Conservation (phyloP, 1,140 invertebrate species). For the Drosophila quadrilineata region DNA sequence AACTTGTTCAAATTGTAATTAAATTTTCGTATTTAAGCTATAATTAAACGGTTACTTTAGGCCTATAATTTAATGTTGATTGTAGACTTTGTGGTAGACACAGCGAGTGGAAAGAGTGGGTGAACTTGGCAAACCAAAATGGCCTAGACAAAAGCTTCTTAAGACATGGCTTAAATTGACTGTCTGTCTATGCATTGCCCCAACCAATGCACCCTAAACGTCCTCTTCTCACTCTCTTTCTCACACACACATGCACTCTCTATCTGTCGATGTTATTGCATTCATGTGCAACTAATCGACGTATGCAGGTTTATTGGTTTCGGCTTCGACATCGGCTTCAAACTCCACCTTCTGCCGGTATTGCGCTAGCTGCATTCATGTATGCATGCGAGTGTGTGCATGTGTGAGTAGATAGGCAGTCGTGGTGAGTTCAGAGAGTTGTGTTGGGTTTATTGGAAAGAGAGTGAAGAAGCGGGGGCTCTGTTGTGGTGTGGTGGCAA, state of each 20-base stretch:
- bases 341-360: too few species aligned
- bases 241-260: neutral
- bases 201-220: neutral
- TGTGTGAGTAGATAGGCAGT: too few species aligned
- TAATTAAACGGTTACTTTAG: neutral
- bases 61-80: constrained; percentile 1
- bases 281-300: constrained; percentile 71
- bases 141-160: constrained; percentile 49
- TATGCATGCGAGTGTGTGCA: too few species aligned
- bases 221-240: neutral
- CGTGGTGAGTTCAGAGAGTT: neutral
- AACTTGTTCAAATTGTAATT: too few species aligned
- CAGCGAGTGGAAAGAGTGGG: neutral
- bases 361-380: too few species aligned
- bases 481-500: constrained; percentile 55
- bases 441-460: too few species aligned
- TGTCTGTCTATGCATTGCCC: constrained; percentile 28
- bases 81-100: neutral
- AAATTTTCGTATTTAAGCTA: neutral
- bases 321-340: constrained; percentile 28
- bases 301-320: constrained; percentile 71
- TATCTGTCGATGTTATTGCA: constrained; percentile 37
- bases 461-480: too few species aligned
- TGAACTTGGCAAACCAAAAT: neutral
- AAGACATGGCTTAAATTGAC: constrained; percentile 55